A percentile compares a stretch with the other conserved stretches of the same genome.
These are phyloP conservation scores for Stichopus chloronotus DNA, from an alignment of 35 echinoderm and acorn worm species.

Conservation along the genomic window DNA sequence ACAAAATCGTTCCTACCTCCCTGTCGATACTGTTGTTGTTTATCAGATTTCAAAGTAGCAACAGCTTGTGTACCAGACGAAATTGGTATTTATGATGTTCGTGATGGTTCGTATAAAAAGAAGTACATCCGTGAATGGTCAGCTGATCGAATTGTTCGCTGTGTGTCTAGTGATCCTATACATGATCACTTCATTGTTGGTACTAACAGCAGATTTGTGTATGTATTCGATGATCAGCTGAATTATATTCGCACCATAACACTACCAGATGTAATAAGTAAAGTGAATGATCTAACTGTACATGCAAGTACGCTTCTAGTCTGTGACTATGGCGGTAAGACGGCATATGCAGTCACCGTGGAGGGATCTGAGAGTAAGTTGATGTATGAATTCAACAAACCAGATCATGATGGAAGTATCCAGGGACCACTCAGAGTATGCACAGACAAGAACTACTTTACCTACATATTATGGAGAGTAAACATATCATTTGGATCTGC, in stretches of 20 bases:
- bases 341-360: not conserved
- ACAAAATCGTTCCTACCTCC: not conserved
- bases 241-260: no score
- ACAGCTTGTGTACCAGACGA: not conserved
- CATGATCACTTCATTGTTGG: no score
- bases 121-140: not conserved
- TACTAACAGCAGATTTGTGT: no score
- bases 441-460: not conserved
- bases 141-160: not conserved
- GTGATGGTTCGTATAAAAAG: not conserved
- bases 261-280: not conserved
- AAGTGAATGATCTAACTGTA: not conserved
- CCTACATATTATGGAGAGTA: conserved; percentile 12
- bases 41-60: not conserved
- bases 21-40: conserved; percentile 1
- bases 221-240: no score
- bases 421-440: not conserved
- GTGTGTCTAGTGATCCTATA: conserved; percentile 11
- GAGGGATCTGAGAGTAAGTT: not conserved
- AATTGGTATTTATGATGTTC: conserved; percentile 17
- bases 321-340: not conserved
- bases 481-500: not conserved
- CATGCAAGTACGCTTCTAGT: no score
- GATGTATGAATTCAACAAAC: no score
- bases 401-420: not conserved